Conservation (phyloP, 2,888 invertebrate species). For the Ophion obscuratus region DNA sequence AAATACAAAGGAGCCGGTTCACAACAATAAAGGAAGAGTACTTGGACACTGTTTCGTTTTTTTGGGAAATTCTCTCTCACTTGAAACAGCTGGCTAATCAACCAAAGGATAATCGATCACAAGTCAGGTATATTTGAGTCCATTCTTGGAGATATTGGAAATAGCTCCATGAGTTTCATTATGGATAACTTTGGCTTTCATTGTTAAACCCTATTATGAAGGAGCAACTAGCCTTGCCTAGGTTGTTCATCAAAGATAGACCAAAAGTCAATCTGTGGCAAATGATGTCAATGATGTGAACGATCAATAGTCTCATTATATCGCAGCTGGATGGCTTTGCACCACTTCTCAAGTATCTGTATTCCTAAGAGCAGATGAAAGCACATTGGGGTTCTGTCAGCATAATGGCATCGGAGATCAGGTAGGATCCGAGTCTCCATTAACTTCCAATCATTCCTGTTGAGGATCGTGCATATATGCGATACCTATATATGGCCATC, state of each 20-base stretch:
- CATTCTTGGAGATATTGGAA: too few species aligned
- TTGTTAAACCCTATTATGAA: neutral
- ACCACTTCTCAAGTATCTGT: neutral
- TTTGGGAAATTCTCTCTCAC: neutral
- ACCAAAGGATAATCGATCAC: neutral
- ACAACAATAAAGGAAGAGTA: neutral
- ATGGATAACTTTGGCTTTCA: too few species aligned
- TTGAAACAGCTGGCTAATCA: neutral
- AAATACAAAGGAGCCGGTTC: slow-evolving; percentile 11
- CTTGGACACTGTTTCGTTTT: neutral
- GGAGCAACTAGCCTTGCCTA: neutral
- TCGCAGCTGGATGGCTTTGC: neutral
- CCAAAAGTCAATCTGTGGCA: neutral
- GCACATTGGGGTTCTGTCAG: neutral
- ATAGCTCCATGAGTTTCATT: too few species aligned
- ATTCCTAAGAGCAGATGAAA: neutral
- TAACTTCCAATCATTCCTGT: neutral
- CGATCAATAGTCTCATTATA: neutral
- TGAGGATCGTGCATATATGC: neutral
- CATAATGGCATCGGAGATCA: neutral
- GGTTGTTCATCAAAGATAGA: neutral
- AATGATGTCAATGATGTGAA: neutral
- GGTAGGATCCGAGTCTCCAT: neutral
- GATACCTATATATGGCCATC: neutral
- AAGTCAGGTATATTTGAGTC: too few species aligned